Percentiles rank a stretch among this genome's conserved stretches.
These are phyloP conservation scores for Pseudopodoces humilis DNA, from an alignment of 2,113 vertebrate species.

Conservation along the genomic window DNA sequence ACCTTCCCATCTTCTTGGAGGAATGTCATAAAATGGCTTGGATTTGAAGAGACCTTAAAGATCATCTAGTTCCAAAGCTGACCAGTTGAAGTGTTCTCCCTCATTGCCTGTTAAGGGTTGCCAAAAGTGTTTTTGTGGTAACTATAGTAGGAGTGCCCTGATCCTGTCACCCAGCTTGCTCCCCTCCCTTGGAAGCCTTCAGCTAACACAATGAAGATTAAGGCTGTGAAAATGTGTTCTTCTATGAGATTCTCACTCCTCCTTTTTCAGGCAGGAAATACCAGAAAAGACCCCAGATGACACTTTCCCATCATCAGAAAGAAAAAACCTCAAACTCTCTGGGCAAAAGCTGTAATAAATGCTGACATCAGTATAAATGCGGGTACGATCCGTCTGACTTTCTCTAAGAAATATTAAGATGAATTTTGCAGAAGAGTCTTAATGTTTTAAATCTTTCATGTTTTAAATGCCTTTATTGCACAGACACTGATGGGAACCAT, in stretches of 20 bases:
- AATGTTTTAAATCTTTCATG: background rate
- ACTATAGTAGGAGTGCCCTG: background rate
- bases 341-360: background rate
- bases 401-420: background rate
- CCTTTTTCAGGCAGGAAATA: background rate
- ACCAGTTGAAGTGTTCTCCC: background rate
- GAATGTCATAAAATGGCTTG: background rate
- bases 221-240: background rate
- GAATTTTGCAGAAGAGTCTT: background rate
- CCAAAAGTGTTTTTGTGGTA: background rate
- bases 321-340: background rate
- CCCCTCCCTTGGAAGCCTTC: background rate
- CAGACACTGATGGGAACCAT: background rate
- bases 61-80: background rate
- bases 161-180: background rate
- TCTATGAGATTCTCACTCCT: background rate
- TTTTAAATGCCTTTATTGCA: background rate
- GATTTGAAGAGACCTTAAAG: background rate
- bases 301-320: background rate
- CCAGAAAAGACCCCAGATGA: background rate
- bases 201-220: background rate
- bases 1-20: background rate
- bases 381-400: background rate
- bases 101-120: background rate
- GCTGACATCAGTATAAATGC: background rate